These are phyloP conservation scores for Aurelia sp. DNA, from an alignment of 30 jellyfish, hydroid and myxozoan species.

Conservation along the genomic window DNA sequence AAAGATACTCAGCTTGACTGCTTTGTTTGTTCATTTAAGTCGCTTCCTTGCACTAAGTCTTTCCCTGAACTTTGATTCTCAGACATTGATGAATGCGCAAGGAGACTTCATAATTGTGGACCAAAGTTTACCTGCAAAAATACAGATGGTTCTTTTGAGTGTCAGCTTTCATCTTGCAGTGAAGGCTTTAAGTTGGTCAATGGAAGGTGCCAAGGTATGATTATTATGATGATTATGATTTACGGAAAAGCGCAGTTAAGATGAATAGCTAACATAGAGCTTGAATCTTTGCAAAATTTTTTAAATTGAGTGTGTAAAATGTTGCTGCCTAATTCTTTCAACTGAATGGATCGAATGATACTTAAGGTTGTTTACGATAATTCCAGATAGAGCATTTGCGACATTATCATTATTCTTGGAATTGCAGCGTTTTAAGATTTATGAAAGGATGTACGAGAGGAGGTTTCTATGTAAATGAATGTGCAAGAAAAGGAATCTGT, in stretches of 20 bases:
- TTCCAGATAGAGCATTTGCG: no score
- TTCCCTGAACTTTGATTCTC: neutral
- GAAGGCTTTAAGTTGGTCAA: conserved; percentile 40
- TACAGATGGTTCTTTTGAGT: conserved; percentile 42
- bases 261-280: no score
- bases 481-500: no score
- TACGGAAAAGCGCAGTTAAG: neutral
- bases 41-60: neutral
- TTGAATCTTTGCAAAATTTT: no score
- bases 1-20: neutral
- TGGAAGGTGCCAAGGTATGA: conserved; percentile 64
- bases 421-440: no score
- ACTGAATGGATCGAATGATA: no score
- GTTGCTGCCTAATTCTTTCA: no score
- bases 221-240: neutral
- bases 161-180: conserved; percentile 52
- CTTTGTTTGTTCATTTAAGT: neutral
- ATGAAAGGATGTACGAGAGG: no score
- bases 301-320: no score
- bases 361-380: no score
- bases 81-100: conserved; percentile 72
- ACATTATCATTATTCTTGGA: no score
- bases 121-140: conserved; percentile 49
- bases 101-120: conserved; percentile 55
- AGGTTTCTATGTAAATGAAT: conserved; percentile 85